These are phyloP conservation scores for Scortum barcoo DNA, from an alignment of 2,113 vertebrate species.

Conservation along the genomic window DNA sequence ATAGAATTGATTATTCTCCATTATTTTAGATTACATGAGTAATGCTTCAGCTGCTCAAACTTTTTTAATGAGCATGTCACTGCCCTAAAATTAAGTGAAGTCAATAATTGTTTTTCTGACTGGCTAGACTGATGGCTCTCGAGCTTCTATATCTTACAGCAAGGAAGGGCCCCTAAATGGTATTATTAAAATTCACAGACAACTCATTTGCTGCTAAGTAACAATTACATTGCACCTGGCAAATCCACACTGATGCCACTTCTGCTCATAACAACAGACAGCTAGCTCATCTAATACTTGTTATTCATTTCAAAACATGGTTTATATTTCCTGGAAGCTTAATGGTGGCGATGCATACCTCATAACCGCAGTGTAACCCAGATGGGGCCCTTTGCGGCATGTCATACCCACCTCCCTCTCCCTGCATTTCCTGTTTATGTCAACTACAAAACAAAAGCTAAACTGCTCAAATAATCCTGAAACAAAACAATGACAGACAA, in stretches of 20 bases:
- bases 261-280: background rate
- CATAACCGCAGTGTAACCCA: background rate
- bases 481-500: background rate
- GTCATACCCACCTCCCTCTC: background rate
- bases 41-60: background rate
- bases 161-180: background rate
- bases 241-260: background rate
- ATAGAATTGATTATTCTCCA: background rate
- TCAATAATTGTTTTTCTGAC: background rate
- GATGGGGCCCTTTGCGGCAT: background rate
- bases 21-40: background rate
- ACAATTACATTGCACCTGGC: constrained; percentile 5
- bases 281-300: background rate
- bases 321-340: background rate
- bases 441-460: background rate
- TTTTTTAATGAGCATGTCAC: background rate
- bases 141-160: background rate
- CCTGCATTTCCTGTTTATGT: constrained; percentile 1
- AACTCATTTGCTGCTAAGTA: background rate
- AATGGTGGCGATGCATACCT: too few relatives aligned
- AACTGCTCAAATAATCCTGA: background rate
- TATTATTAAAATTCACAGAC: background rate
- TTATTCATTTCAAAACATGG: background rate
- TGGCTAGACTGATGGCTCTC: too few relatives aligned
- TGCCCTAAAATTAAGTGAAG: background rate